Evolutionary conservation across 2,888 invertebrate genomes (phyloP).

Genomic region (Drosophila pseudotakahashii): DNA sequence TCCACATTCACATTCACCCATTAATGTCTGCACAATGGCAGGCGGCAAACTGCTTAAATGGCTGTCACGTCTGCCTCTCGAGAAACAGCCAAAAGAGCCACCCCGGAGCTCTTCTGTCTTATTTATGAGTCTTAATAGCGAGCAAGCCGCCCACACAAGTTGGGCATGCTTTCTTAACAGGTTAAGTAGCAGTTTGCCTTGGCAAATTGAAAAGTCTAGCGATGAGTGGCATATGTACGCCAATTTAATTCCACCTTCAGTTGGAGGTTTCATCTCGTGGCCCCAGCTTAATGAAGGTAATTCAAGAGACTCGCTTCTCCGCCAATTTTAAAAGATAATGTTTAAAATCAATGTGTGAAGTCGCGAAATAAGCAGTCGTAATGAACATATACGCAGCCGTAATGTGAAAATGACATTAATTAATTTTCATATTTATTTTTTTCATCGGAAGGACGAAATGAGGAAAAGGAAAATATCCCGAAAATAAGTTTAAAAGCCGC

Average conservation of each 20-base stretch:
- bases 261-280: not conserved
- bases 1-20: constrained; percentile 33
- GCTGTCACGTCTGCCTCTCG: constrained; percentile 60
- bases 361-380: constrained; percentile 1
- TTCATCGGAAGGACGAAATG: too few relatives aligned
- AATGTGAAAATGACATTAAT: constrained; percentile 14
- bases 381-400: constrained; percentile 1
- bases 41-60: constrained; percentile 55
- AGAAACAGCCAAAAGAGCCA: constrained; percentile 6
- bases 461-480: not conserved
- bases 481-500: not conserved
- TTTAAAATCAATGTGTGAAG: constrained; percentile 4
- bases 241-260: constrained; percentile 2
- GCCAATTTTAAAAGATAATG: constrained; percentile 26
- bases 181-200: constrained; percentile 25
- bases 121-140: constrained; percentile 54
- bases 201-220: constrained; percentile 26
- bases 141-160: constrained; percentile 30
- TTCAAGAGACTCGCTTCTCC: constrained; percentile 8
- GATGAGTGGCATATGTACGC: not conserved
- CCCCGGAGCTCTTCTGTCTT: constrained; percentile 41
- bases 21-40: constrained; percentile 55
- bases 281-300: constrained; percentile 27
- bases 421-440: not conserved
- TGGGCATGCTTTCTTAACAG: constrained; percentile 27